These are phyloP conservation scores for Macrotrachela quadricornifera DNA, from an alignment of 1,140 invertebrate genomes.

Conservation along the genomic window DNA sequence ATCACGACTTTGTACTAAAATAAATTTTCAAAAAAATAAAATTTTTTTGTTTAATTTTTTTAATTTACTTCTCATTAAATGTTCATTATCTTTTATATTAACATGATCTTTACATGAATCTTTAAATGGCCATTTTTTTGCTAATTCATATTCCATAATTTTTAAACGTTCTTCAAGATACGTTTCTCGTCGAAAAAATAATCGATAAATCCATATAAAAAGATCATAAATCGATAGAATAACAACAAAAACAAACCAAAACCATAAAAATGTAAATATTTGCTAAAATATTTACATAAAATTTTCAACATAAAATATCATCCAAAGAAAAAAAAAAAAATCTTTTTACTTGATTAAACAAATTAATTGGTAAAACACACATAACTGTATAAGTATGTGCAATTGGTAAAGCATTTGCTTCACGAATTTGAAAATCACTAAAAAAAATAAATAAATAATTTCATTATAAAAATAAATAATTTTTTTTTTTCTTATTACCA, in stretches of 20 bases:
- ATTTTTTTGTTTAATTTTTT: no score
- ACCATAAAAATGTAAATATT: slow-evolving; percentile 24
- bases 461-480: no score
- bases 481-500: neutral
- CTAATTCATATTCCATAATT: neutral
- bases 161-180: neutral
- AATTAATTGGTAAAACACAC: slow-evolving; percentile 25
- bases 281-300: slow-evolving; percentile 9
- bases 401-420: neutral
- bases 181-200: neutral
- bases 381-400: slow-evolving; percentile 18
- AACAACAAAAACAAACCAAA: slow-evolving; percentile 24
- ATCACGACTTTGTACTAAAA: no score
- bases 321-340: slow-evolving; percentile 37
- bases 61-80: no score
- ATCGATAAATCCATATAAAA: neutral
- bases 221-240: slow-evolving; percentile 22
- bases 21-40: no score
- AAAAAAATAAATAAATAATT: no score
- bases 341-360: slow-evolving; percentile 31
- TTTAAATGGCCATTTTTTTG: no score
- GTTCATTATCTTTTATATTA: no score
- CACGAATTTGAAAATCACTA: neutral
- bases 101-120: no score
- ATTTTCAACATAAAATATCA: slow-evolving; percentile 31